Base-by-base conservation (phyloP, 2,113 vertebrate genomes). In the Ia io region DNA sequence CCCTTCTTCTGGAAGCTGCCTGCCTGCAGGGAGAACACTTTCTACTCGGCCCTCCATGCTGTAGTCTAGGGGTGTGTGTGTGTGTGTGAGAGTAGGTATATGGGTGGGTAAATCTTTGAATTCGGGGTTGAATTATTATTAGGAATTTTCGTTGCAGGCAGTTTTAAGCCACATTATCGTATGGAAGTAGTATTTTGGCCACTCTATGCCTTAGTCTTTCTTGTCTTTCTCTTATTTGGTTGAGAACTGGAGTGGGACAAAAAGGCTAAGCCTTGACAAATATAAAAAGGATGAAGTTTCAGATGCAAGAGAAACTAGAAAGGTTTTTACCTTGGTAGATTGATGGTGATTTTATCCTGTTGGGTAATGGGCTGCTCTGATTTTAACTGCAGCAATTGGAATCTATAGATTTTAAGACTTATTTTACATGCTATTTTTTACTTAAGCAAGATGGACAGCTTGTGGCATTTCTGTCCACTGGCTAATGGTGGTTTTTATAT, bases 351-450 rank as follows among this genome's bases (percentile, higher is more conserved):
- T 18, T 77, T 90, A 23, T 17, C 11, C 56, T 67, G 7, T n/a
- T 67, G n/a, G 23, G 10, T 63, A 79, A 59, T 67, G 13, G 35
- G 32, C 9, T 69, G 2, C 6, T n/a, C 25, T n/a, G 2, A 65
- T 74, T 92, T 90, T 91, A 73, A 44, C n/a, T 88, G 44, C 20
- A 79, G 12, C 40, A 53, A 32, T 32, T 74, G 23, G 28, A 83
- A 59, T 51, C 13, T 10, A 59, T n/a, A 59, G 0, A 28, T 56
- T 96, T 93, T 40, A 74, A 84, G 44, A n/a, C 9, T 42, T 59
- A n/a, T 71, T 95, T 94, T 35, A 51, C 17, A 3, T 83, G 42
- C 17, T 76, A 17, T 83, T 94, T 94, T 89, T 91, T n/a, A 85
- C 30, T 91, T 88, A 7, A 82, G 28, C 59, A 90, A 88, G 84